Base-by-base conservation (phyloP, 2,888 invertebrate genomes). In the Rhopalosiphum nymphaeae region DNA sequence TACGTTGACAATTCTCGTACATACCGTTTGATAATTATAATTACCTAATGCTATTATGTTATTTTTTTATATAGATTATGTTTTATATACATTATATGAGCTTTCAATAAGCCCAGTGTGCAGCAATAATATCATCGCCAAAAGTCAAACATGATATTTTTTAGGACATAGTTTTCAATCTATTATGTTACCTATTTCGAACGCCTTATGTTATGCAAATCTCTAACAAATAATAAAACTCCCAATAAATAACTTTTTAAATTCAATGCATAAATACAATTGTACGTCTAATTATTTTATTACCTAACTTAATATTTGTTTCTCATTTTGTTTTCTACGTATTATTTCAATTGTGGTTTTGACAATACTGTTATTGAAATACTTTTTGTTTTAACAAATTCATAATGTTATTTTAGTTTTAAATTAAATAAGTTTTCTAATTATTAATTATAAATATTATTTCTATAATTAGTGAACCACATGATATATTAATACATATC, bases 401-500 rank as follows among this genome's bases (percentile, higher is more conserved):
- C 44, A 29, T 57, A 57, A 53, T 88, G 21, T 57, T 2, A 29
- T 36, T 56, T 42, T 57, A 36, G 29, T 89, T n/a, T 57, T 56
- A 89, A 57, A 89, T 57, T 61, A 44, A 57, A 89, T 56, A 57
- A 57, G 16, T 89, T 57, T 57, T 44, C 10, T 89, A 44, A 89
- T 57, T 89, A 89, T 53, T 44, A 89, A 42, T 57, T 89, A 56
- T 42, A 11, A 36, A 89, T 5, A 56, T 89, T 3, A 89, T 89
- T 89, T 56, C 26, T 56, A 89, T 56, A 89, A 56, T 56, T 25
- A 67, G 36, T 42, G 36, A 78, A 78, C 36, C 36, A 36, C 21
- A 21, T 78, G 9, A 36, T 67, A n/a, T 61, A 61, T n/a, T 61
- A 61, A 61, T 36, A 78, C 21, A 36, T 78, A 36, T 36, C 78